Base-by-base conservation (phyloP, 2,888 invertebrate genomes). In the Noctua pronuba region DNA sequence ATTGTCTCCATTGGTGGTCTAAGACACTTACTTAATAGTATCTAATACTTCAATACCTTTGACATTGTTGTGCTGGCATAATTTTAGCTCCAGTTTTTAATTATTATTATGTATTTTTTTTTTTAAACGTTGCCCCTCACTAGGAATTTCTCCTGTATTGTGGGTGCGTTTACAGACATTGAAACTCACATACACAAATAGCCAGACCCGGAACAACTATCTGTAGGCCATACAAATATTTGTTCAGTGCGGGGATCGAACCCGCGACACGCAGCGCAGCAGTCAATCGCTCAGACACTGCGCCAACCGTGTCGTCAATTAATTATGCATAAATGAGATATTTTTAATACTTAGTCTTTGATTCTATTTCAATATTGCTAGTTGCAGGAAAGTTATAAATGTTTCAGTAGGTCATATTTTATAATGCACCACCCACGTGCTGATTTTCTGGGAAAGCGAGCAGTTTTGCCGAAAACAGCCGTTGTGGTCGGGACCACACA, bases 401-500 rank as follows among this genome's bases (percentile, higher is more conserved):
- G 62, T 86, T 84, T 84, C 78, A 80, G 79, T 75, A 73, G 62
- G 44, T 77, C 75, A 86, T 84, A 67, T 84, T 79, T 82, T 80
- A 77, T 66, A 60, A 58, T 52, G 65, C 64, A 73, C 78, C 75
- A 76, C 77, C 75, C 85, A 85, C 82, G 82, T 80, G 85, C 75
- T 76, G 73, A 71, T 82, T 86, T 88, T 85, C 87, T 82, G 65
- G 79, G 87, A 85, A 87, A 82, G 73, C 74, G 71, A 79, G 58
- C 75, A 58, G 68, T 81, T 79, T 83, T 68, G 75, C 67, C 79
- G 79, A 87, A 85, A 85, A 78, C 78, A 83, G 69, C 73, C 83
- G 84, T 71, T 81, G 82, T 78, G 79, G 86, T 76, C 76, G 75
- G 84, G 90, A 91, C 91, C 91, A 90, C 92, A 92, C 92, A 91